phyloP scores from a whole-genome alignment of 2,888 invertebrate genomes.

The Mesorhabditis spiculigera region DNA sequence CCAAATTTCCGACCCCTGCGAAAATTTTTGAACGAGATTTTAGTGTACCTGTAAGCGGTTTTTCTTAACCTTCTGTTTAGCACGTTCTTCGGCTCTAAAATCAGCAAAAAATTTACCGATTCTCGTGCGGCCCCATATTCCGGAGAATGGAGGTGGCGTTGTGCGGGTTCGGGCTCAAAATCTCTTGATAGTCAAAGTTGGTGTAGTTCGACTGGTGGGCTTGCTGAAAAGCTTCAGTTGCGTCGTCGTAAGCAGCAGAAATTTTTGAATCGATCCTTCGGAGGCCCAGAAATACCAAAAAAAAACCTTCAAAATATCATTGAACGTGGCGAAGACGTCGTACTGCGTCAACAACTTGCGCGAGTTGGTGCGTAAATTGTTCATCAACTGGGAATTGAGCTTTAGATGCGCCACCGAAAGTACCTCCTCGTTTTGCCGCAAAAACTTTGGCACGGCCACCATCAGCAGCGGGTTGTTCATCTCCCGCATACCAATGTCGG shows the following conservation, averaged over 20 bases:
- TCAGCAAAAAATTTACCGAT: too few species aligned
- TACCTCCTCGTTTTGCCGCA: conserved; percentile 21
- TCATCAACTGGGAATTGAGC: conserved; percentile 9
- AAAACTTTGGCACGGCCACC: conserved; percentile 28
- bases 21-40: too few species aligned
- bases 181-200: not conserved
- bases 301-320: conserved; percentile 32
- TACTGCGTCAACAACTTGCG: conserved; percentile 31
- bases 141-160: not conserved
- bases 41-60: too few species aligned
- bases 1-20: too few species aligned
- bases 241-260: too few species aligned
- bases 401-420: not conserved
- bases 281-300: too few species aligned
- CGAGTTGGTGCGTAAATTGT: conserved; percentile 23
- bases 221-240: not conserved
- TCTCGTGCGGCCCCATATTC: not conserved
- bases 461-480: conserved; percentile 37
- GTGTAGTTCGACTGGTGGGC: not conserved
- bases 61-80: too few species aligned
- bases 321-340: conserved; percentile 34
- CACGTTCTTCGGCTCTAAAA: too few species aligned
- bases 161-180: not conserved
- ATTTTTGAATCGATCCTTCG: not conserved
- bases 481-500: conserved; percentile 29